Base-by-base conservation (phyloP, 1,140 invertebrate genomes). In the Sycophaga agraensis region DNA sequence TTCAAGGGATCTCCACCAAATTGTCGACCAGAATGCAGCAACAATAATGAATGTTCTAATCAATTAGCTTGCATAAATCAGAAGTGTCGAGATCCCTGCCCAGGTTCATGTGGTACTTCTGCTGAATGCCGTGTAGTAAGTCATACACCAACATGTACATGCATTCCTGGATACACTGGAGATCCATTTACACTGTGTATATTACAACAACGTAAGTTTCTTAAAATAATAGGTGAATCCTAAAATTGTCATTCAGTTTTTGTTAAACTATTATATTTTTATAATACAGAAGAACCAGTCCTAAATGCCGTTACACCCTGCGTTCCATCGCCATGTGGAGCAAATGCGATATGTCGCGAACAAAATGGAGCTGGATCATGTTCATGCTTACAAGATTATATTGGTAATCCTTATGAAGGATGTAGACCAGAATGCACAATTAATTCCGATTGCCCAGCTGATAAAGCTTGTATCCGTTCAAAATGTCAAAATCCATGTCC, bases 241-340 rank as follows among this genome's bases (percentile, higher is more conserved):
- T n/a, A n/a, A n/a, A n/a, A n/a, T n/a, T n/a, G n/a, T n/a, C n/a
- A n/a, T n/a, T n/a, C n/a, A n/a, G n/a, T n/a, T n/a, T n/a, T n/a
- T n/a, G n/a, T n/a, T n/a, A n/a, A n/a, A n/a, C n/a, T n/a, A n/a
- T n/a, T n/a, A n/a, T n/a, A n/a, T n/a, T n/a, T n/a, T n/a, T n/a
- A n/a, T n/a, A n/a, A n/a, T 66, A 63, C 59, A 45, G 57, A 21
- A 1, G 64, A 64, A 22, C 17, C 49, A 39, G 54, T 62, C 22
- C 31, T 55, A 16, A 24, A 69, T n/a, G 68, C 63, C 59, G 65
- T 77, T 6, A 83, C 89, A 66, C 88, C 89, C 0, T 93, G 91
- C 69, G 77, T 84, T 39, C 89, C 89, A 2, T 87, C 88, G 9
- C 90, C 90, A 1, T 93, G 91, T 70, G 91, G 91, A 7, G 82